phyloP scores from a whole-genome alignment of 2,888 invertebrate genomes.

The Arge pagana region DNA sequence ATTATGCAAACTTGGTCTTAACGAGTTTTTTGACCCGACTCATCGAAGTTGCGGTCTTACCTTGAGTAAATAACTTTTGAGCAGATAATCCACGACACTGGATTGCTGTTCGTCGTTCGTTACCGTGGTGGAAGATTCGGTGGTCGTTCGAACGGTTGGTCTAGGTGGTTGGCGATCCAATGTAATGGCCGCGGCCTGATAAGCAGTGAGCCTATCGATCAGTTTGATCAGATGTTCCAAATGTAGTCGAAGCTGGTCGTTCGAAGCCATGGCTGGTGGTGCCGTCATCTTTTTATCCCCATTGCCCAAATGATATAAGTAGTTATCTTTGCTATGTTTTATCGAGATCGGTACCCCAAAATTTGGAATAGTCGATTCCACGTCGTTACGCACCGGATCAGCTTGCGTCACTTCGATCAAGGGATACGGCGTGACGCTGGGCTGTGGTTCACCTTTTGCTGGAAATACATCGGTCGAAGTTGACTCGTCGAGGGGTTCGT shows the following conservation, averaged over 20 bases:
- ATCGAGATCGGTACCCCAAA: slow-evolving; percentile 12
- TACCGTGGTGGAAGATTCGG: no score
- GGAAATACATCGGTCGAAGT: no score
- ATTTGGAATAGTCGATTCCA: slow-evolving; percentile 12
- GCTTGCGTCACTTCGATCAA: slow-evolving; percentile 33
- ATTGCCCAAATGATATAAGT: slow-evolving; percentile 27
- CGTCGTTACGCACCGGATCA: neutral
- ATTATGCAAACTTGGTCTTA: no score
- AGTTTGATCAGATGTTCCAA: slow-evolving; percentile 26
- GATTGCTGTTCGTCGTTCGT: neutral
- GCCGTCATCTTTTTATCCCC: slow-evolving; percentile 24
- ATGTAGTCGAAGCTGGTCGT: slow-evolving; percentile 21
- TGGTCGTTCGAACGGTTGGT: neutral
- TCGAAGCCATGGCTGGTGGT: slow-evolving; percentile 1
- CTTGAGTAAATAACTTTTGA: slow-evolving; percentile 36
- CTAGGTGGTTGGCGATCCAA: slow-evolving; percentile 16
- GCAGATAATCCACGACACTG: slow-evolving; percentile 32
- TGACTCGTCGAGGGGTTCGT: slow-evolving; percentile 25
- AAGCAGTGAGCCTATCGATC: slow-evolving; percentile 29
- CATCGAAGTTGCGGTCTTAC: slow-evolving; percentile 20
- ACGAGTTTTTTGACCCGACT: no score
- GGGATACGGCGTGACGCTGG: slow-evolving; percentile 36
- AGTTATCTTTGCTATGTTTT: slow-evolving; percentile 26
- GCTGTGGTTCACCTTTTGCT: no score
- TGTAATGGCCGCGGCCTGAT: slow-evolving; percentile 26